Conservation (phyloP, 2,888 invertebrate genomes). For the Drosophila falleni region DNA sequence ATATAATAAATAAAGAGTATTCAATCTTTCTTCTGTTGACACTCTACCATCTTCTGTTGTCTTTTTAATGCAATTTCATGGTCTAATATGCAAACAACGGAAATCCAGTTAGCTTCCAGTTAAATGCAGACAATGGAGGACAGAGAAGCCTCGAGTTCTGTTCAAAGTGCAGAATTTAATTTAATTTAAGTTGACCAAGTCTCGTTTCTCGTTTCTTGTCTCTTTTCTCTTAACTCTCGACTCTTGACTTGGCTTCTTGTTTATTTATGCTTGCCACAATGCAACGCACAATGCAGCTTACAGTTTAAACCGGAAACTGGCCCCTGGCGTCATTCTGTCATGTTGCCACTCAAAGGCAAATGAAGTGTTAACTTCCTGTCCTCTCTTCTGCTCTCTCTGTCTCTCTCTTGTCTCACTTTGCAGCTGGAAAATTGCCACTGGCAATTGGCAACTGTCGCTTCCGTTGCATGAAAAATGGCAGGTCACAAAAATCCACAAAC, state of each 20-base stretch:
- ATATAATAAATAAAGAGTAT: conserved; percentile 5
- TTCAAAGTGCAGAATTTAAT: conserved; percentile 48
- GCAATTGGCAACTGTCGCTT: conserved; percentile 64
- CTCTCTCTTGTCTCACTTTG: too few relatives aligned
- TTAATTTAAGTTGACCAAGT: conserved; percentile 48
- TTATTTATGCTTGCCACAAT: conserved; percentile 51
- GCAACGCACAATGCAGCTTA: conserved; percentile 20
- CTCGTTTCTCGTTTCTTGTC: not conserved
- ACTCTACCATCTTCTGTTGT: not conserved
- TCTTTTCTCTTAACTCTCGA: not conserved
- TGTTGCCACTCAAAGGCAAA: conserved; percentile 49
- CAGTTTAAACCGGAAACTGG: conserved; percentile 35
- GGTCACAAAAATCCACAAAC: conserved; percentile 5
- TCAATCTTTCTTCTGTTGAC: not conserved
- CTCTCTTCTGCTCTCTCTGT: conserved; percentile 1
- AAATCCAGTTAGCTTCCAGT: conserved; percentile 20
- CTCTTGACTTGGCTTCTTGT: conserved; percentile 35
- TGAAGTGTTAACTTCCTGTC: conserved; percentile 56
- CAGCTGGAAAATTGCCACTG: conserved; percentile 30
- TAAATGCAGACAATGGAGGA: not conserved
- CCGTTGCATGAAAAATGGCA: conserved; percentile 36
- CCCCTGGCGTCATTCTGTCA: conserved; percentile 22
- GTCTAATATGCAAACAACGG: conserved; percentile 32
- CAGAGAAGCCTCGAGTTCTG: not conserved
- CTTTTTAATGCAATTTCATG: conserved; percentile 51